A percentile compares a stretch with the other conserved stretches of the same genome.
These are phyloP conservation scores for Crenichthys baileyi DNA, from an alignment of 2,797 vertebrate species.

Conservation along the genomic window DNA sequence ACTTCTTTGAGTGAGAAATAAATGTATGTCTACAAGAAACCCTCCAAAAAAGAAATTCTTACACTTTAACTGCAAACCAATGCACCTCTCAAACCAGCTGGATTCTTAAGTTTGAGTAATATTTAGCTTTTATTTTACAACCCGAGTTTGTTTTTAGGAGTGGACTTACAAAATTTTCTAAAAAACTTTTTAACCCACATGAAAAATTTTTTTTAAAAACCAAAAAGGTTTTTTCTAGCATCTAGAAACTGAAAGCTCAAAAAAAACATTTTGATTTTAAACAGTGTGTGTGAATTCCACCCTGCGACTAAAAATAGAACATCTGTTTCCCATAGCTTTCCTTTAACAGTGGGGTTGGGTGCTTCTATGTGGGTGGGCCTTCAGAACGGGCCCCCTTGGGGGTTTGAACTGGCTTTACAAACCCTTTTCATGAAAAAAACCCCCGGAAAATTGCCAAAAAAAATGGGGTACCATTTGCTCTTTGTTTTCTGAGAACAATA, in stretches of 20 bases:
- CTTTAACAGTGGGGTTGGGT: conserved; percentile 43
- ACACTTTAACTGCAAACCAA: background rate
- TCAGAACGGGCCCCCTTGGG: conserved; percentile 32
- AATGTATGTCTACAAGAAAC: background rate
- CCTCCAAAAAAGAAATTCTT: background rate
- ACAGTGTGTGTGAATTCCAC: conserved; percentile 59
- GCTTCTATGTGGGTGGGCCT: conserved; percentile 33
- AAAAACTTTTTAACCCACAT: no score
- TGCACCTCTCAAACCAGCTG: background rate
- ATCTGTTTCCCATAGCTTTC: conserved; percentile 70
- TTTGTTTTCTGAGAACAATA: background rate
- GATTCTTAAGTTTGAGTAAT: background rate
- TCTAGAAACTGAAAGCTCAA: conserved; percentile 5
- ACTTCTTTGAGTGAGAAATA: conserved; percentile 7
- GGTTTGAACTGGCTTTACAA: conserved; percentile 58
- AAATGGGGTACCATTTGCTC: conserved; percentile 64
- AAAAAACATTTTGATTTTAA: no score
- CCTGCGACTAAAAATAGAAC: conserved; percentile 60
- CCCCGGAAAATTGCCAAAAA: conserved; percentile 51
- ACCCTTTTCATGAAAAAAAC: conserved; percentile 51
- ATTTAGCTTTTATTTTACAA: background rate
- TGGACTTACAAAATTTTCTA: conserved; percentile 5
- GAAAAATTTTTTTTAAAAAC: no score
- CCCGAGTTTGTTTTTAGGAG: background rate
- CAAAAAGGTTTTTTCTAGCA: no score